Base-by-base conservation (phyloP, 2,113 vertebrate genomes). In the Myotis yumanensis region DNA sequence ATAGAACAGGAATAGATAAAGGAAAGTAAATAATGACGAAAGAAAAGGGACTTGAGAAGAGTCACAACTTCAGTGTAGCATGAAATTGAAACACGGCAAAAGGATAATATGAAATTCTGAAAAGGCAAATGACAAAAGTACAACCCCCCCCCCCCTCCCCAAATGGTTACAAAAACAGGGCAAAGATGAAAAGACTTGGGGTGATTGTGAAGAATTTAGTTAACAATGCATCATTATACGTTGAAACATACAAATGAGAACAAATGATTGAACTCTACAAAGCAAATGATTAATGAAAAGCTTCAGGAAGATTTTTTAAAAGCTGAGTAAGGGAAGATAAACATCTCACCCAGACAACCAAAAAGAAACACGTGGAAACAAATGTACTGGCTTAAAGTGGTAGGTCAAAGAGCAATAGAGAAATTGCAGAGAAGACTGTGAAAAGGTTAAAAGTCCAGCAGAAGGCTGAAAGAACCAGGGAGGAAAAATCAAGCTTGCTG, bases 61-160 rank as follows among this genome's bases (percentile, higher is more conserved):
- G 95, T 57, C 93, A 93, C 88, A 95, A 97, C 94, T 96, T 94
- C 97, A 97, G 95, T 96, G 97, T 97, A 97, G 93, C 97, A 97
- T 97, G 97, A 97, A 97, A 97, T 97, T 97, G 97, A 96, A 97
- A 97, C 96, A 96, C 90, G 95, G 96, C 86, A 71, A 79, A 92
- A 73, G 17, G 83, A 96, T 95, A 96, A 97, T 95, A 73, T 87
- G 91, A 97, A 97, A 97, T 96, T 91, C 89, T 97, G 92, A 96
- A 96, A 96, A 97, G 91, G 91, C 84, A 95, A 96, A 96, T 96
- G 92, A 95, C 86, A 71, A 95, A 95, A 94, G 75, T 48, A 71
- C 37, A 4, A 3, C 40, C 40, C 5, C 69, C 62, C 59, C 25
- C 9, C 23, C 57, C 59, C 25, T 3, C 23, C 57, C 16, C 9